Evolutionary conservation across 2,888 invertebrate genomes (phyloP).

Genomic region (Odontocolon sp.): DNA sequence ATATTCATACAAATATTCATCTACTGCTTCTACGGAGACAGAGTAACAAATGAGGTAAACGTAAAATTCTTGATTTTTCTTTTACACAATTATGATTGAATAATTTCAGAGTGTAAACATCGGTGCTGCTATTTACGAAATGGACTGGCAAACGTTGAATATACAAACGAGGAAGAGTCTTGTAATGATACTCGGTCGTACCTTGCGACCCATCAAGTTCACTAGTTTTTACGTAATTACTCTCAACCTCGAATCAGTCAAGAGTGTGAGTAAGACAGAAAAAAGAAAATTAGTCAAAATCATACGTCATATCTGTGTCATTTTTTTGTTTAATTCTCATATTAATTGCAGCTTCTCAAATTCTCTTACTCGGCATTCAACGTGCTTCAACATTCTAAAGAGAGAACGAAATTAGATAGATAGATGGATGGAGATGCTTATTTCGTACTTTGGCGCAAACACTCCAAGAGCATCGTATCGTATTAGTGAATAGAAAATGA

Average conservation of each 20-base stretch:
- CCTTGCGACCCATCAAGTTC: constrained; percentile 11
- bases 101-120: constrained; percentile 62
- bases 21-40: constrained; percentile 27
- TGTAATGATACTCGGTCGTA: constrained; percentile 65
- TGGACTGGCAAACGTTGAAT: constrained; percentile 61
- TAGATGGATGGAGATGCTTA: too few species aligned
- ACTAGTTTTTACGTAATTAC: constrained; percentile 23
- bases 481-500: too few species aligned
- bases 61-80: neutral
- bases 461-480: too few species aligned
- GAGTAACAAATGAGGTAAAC: constrained; percentile 30
- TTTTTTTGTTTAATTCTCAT: too few species aligned
- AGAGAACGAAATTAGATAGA: too few species aligned
- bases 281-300: too few species aligned
- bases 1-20: neutral
- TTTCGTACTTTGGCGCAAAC: too few species aligned
- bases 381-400: too few species aligned
- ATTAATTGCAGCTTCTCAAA: too few species aligned
- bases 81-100: neutral
- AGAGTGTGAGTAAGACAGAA: constrained; percentile 1
- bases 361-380: too few species aligned
- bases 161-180: constrained; percentile 61
- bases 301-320: too few species aligned
- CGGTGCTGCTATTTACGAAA: constrained; percentile 54
- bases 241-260: constrained; percentile 37